Evolutionary conservation across 1,140 invertebrate genomes (phyloP).

Genomic region (Polypedilum vanderplanki): DNA sequence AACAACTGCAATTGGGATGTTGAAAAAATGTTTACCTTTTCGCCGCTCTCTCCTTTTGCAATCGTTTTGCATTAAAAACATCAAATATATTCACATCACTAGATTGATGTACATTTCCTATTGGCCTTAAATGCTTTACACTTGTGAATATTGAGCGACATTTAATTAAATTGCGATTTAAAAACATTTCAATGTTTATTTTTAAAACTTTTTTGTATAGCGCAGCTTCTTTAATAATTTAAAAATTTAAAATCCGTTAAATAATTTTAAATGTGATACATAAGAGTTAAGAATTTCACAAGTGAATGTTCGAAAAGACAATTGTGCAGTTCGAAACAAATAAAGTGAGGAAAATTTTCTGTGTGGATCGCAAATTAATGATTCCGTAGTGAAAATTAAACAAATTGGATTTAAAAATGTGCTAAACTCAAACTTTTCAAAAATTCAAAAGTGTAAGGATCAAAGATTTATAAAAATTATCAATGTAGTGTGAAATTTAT

Average conservation of each 20-base stretch:
- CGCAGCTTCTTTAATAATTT: neutral
- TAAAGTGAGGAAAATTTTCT: neutral
- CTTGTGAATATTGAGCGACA: neutral
- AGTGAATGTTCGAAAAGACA: neutral
- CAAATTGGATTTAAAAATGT: neutral
- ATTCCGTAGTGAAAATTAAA: neutral
- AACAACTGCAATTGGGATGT: too few relatives aligned
- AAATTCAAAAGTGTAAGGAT: neutral
- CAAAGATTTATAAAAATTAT: neutral
- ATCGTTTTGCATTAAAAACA: constrained; percentile 38
- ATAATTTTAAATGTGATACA: too few relatives aligned
- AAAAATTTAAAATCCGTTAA: neutral
- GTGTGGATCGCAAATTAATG: neutral
- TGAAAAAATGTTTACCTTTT: constrained; percentile 35
- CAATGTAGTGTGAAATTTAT: neutral
- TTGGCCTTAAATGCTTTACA: neutral
- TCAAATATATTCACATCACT: constrained; percentile 40
- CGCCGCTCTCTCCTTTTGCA: constrained; percentile 43
- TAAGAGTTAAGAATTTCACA: neutral
- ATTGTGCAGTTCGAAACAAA: neutral
- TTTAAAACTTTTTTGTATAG: too few relatives aligned
- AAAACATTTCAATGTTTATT: neutral
- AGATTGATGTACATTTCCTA: neutral
- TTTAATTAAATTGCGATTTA: neutral
- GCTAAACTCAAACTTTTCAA: neutral